A percentile compares a stretch with the other conserved stretches of the same genome.
Evolutionary conservation across 2,113 vertebrate species (phyloP).

Genomic region (Chrysemys picta): DNA sequence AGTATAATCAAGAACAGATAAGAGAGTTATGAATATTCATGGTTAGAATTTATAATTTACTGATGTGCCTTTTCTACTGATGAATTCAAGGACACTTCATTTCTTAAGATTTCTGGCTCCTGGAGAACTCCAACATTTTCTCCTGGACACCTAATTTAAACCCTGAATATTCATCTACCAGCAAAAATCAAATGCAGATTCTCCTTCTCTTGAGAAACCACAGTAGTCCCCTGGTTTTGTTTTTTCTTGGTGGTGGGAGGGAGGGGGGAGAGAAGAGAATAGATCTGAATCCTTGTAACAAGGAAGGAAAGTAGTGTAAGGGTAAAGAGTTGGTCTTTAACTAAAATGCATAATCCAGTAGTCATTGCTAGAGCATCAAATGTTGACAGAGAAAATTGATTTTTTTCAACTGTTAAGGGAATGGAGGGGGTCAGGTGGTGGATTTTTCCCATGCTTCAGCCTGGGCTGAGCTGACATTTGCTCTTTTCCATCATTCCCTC

Average conservation of each 20-base stretch:
- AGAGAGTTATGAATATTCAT: slow-evolving; percentile 84
- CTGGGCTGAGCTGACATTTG: background rate
- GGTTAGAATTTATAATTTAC: slow-evolving; percentile 83
- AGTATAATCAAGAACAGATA: slow-evolving; percentile 31
- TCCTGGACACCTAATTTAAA: slow-evolving; percentile 71
- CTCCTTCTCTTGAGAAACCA: slow-evolving; percentile 39
- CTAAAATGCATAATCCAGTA: slow-evolving; percentile 68
- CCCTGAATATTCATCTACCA: slow-evolving; percentile 74
- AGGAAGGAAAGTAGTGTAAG: slow-evolving; percentile 52
- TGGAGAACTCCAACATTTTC: slow-evolving; percentile 72
- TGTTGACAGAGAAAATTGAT: slow-evolving; percentile 8
- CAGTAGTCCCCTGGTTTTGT: slow-evolving; percentile 1
- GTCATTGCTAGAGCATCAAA: slow-evolving; percentile 47
- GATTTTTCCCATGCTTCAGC: slow-evolving; percentile 47
- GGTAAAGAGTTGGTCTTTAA: slow-evolving; percentile 64
- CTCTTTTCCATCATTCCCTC: slow-evolving; percentile 50
- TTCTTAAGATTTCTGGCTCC: slow-evolving; percentile 73
- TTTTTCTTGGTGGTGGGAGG: background rate
- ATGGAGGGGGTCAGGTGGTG: background rate
- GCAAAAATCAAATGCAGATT: slow-evolving; percentile 57
- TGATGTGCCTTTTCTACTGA: slow-evolving; percentile 80
- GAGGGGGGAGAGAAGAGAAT: slow-evolving; percentile 18
- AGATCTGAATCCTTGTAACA: slow-evolving; percentile 45
- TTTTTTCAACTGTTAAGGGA: background rate
- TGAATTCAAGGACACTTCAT: slow-evolving; percentile 85